These are phyloP conservation scores for Prosapia bicincta DNA, from an alignment of 2,888 invertebrate species.

Conservation along the genomic window DNA sequence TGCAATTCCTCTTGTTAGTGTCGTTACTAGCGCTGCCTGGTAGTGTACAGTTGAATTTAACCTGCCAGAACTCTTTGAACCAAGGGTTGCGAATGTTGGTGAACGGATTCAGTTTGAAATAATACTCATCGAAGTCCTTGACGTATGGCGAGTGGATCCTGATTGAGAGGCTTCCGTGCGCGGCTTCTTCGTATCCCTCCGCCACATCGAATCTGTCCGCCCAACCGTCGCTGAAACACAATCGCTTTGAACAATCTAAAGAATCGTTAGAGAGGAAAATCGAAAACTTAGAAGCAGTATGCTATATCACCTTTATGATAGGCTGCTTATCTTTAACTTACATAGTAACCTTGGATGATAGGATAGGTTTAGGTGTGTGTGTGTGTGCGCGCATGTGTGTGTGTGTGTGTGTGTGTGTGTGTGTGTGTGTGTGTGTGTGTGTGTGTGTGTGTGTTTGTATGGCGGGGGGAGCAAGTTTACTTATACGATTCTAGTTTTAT, in stretches of 20 bases:
- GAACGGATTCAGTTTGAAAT: slow-evolving; percentile 60
- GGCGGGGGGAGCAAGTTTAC: too few relatives aligned
- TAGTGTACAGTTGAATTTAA: slow-evolving; percentile 61
- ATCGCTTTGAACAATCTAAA: background rate
- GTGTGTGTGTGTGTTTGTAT: too few relatives aligned
- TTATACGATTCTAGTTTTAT: too few relatives aligned
- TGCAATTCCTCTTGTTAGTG: slow-evolving; percentile 37
- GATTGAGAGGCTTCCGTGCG: slow-evolving; percentile 68
- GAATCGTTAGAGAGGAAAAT: too few relatives aligned
- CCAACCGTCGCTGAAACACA: slow-evolving; percentile 65
- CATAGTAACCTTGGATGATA: too few relatives aligned
- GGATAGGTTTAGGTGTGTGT: too few relatives aligned
- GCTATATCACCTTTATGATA: too few relatives aligned
- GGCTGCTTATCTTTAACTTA: too few relatives aligned
- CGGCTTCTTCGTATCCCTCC: slow-evolving; percentile 59
- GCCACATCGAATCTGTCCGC: slow-evolving; percentile 72
- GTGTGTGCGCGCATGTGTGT: too few relatives aligned
- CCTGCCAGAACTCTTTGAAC: slow-evolving; percentile 76
- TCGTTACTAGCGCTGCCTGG: slow-evolving; percentile 38
- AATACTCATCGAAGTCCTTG: slow-evolving; percentile 61
- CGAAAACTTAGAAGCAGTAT: too few relatives aligned
- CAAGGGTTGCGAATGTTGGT: slow-evolving; percentile 66
- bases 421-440: too few relatives aligned
- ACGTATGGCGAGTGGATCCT: slow-evolving; percentile 71
- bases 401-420: too few relatives aligned